Conservation (phyloP, 2,113 vertebrate species). For the Carassius gibelio region DNA sequence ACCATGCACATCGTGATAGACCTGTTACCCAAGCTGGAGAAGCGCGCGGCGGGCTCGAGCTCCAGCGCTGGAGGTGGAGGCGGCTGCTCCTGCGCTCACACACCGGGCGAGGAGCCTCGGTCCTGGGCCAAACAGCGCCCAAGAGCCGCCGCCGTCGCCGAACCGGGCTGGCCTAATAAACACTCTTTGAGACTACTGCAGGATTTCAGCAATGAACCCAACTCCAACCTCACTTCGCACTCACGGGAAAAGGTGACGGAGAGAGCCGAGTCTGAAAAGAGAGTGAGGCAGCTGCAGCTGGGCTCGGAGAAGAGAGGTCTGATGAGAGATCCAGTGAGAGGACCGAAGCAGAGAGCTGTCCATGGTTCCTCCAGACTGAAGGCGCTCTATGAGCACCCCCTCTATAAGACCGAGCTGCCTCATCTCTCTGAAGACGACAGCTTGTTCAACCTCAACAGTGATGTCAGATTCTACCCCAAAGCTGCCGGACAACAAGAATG, state of each 20-base stretch:
- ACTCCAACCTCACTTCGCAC: slow-evolving; percentile 86
- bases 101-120: slow-evolving; percentile 69
- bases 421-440: slow-evolving; percentile 83
- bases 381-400: slow-evolving; percentile 84
- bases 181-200: slow-evolving; percentile 90
- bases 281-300: slow-evolving; percentile 51
- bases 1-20: slow-evolving; percentile 94
- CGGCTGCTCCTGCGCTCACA: slow-evolving; percentile 81
- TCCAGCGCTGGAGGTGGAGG: slow-evolving; percentile 64
- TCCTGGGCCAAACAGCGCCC: slow-evolving; percentile 72
- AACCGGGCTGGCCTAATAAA: slow-evolving; percentile 87
- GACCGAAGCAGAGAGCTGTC: slow-evolving; percentile 9
- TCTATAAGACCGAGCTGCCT: slow-evolving; percentile 79
- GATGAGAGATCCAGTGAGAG: slow-evolving; percentile 47
- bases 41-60: slow-evolving; percentile 72
- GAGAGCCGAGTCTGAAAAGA: slow-evolving; percentile 58
- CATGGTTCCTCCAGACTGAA: slow-evolving; percentile 71
- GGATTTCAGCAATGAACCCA: slow-evolving; percentile 90
- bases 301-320: slow-evolving; percentile 51
- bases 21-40: slow-evolving; percentile 87
- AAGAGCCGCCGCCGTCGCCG: slow-evolving; percentile 62
- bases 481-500: slow-evolving; percentile 83
- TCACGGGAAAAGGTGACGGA: slow-evolving; percentile 81
- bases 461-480: slow-evolving; percentile 89
- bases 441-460: slow-evolving; percentile 90